Evolutionary conservation across 2,113 vertebrate species (phyloP), one percentile per base, ranked within the genome.

Genomic region (Tupaia chinensis): DNA sequence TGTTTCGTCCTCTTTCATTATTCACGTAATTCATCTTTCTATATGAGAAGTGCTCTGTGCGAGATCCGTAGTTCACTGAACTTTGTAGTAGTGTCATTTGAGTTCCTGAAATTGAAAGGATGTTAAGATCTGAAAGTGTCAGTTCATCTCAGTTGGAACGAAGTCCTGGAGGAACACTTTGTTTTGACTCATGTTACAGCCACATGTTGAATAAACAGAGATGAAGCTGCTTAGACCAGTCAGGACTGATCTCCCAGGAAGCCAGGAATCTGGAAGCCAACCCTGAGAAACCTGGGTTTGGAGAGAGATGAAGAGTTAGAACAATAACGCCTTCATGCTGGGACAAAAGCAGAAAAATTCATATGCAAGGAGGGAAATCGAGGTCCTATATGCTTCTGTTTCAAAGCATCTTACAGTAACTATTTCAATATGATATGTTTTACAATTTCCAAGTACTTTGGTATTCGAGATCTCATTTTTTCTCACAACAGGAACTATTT

Each of bases 151-250:
- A 68, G 29, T 61, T 96, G 92, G 93, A 88, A 79, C 54, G 56
- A 66, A 93, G 72, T 91, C 86, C 34, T 70, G 60, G 20, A 95
- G 76, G 86, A 96, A 74, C 69, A 89, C 87, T 96, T 90, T 96
- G 82, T 88, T 96, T 95, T 89, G 94, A 96, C 91, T 97, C 96
- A 25, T 91, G 27, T 96, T 97, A 88, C 96, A 85, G 95, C 29
- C 93, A 34, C 10, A 25, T 89, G 85, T 90, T 6, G 78, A 87
- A 93, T 83, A 83, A 96, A 87, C 61, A 66, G 56, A 96, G 83
- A 72, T n/a, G 82, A 89, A 79, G 23, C 96, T 95, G 16, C 4
- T 1, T 95, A 89, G 87, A 69, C 85, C 84, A 96, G 80, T 91
- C 29, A 19, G 91, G 93, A 76, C 2, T 5, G 22, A 23, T 63